Base-by-base conservation (phyloP, 2,797 vertebrate genomes). In the Gallirallus australis region DNA sequence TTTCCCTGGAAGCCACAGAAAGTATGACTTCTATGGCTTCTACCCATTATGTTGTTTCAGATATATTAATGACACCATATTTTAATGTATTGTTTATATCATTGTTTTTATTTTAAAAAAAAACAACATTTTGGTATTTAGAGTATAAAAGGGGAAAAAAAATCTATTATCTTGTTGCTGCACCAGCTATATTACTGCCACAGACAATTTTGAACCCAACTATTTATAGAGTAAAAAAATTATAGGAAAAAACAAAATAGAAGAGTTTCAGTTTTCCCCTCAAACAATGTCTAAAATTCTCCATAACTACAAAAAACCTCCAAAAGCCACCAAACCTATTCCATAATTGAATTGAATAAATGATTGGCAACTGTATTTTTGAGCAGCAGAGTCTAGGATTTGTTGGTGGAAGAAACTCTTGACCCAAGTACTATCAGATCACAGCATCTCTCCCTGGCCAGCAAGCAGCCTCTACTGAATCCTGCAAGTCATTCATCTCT, bases 401-500 rank as follows among this genome's bases (percentile, higher is more conserved):
- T 77, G 17, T 10, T 3, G 7, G 9, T 33, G 15, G 28, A 81
- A 28, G 39, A 78, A 64, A 52, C 15, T 39, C 21, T 15, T 11
- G 42, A 42, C 5, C 2, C 25, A 68, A 37, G 6, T 8, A 53
- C 2, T 4, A 7, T 1, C 0, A 0, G 14, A 53, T 45, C 16
- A 37, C 21, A 75, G 15, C 3, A 37, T 35, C 30, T 82, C 70
- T 59, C 5, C 20, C 23, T 56, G 11, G 15, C 9, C 83, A 7
- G 16, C 24, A 53, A 30, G 15, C 39, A 83, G 16, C 5, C 19
- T 61, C 23, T 21, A 28, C 42, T 24, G 12, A 66, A 70, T 33
- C 52, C 23, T 66, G 11, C 1, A 57, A 70, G 18, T 68, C 33
- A 40, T 33, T 63, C 11, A n/a, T n/a, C 35, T 70, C 50, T 82